Conservation (phyloP, 2,888 invertebrate species). For the Hedya salicella region DNA sequence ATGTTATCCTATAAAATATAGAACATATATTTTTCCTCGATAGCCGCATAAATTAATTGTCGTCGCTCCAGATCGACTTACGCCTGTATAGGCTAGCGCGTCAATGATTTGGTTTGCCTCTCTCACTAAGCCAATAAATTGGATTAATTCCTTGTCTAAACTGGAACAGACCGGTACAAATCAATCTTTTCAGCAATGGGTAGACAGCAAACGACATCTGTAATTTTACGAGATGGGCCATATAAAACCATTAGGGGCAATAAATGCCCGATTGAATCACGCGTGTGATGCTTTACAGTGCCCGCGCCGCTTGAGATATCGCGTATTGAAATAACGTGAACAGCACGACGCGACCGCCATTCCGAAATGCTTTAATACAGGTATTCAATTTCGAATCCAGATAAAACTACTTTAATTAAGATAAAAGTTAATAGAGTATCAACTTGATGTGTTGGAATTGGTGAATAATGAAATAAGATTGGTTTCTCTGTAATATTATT, state of each 20-base stretch:
- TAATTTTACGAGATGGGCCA: conserved; percentile 64
- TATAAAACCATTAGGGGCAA: conserved; percentile 71
- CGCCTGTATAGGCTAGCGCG: conserved; percentile 19
- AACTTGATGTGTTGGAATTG: too few relatives aligned
- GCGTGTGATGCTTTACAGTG: conserved; percentile 62
- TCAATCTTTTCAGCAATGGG: conserved; percentile 55
- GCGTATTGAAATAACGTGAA: conserved; percentile 34
- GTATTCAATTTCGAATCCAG: background rate
- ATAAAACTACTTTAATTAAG: background rate
- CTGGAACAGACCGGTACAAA: conserved; percentile 53
- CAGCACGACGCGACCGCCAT: conserved; percentile 18
- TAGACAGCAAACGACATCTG: conserved; percentile 57
- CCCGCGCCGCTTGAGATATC: conserved; percentile 57
- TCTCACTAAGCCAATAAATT: conserved; percentile 49
- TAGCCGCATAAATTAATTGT: conserved; percentile 22
- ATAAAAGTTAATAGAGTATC: too few relatives aligned
- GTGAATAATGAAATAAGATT: too few relatives aligned
- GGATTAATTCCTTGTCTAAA: conserved; percentile 50
- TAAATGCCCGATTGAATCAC: conserved; percentile 64
- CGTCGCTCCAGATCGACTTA: conserved; percentile 12
- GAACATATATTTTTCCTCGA: conserved; percentile 1
- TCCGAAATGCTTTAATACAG: conserved; percentile 15
- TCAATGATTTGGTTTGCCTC: conserved; percentile 45
- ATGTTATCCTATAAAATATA: background rate
- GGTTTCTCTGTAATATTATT: too few relatives aligned